Evolutionary conservation across 2,113 vertebrate species (phyloP).

Genomic region (Colistium nudipinnis): DNA sequence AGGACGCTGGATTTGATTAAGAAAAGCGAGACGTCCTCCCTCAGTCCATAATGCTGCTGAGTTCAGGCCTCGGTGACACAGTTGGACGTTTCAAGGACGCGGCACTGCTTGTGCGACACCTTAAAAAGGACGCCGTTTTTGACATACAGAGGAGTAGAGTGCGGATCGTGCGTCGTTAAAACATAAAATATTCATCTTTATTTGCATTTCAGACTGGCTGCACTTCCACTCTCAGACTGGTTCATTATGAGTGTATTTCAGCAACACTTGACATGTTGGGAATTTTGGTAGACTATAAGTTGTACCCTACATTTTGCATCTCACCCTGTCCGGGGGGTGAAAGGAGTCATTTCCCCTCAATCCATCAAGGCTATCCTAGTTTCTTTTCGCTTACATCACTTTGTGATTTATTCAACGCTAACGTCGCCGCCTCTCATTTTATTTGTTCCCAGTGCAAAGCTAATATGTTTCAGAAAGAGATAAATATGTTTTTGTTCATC

Average conservation of each 20-base stretch:
- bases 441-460: no score
- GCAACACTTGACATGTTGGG: background rate
- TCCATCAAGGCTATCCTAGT: background rate
- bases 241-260: background rate
- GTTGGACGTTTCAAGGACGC: constrained; percentile 28
- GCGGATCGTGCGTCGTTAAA: background rate
- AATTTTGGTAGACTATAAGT: background rate
- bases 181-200: constrained; percentile 1
- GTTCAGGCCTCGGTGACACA: constrained; percentile 13
- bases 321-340: background rate
- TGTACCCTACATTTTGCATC: background rate
- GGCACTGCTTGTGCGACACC: constrained; percentile 2
- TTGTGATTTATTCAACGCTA: no score
- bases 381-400: background rate
- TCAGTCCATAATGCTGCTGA: constrained; percentile 9
- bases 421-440: no score
- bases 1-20: constrained; percentile 62
- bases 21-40: constrained; percentile 38
- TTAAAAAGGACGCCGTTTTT: constrained; percentile 32
- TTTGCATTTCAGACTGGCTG: constrained; percentile 4
- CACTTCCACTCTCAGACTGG: background rate
- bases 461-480: constrained; percentile 1
- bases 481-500: background rate
- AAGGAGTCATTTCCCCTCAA: background rate
- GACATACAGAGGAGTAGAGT: constrained; percentile 1